phyloP scores from a whole-genome alignment of 2,797 vertebrate genomes.

The Parauchenoglanis ngamensis region DNA sequence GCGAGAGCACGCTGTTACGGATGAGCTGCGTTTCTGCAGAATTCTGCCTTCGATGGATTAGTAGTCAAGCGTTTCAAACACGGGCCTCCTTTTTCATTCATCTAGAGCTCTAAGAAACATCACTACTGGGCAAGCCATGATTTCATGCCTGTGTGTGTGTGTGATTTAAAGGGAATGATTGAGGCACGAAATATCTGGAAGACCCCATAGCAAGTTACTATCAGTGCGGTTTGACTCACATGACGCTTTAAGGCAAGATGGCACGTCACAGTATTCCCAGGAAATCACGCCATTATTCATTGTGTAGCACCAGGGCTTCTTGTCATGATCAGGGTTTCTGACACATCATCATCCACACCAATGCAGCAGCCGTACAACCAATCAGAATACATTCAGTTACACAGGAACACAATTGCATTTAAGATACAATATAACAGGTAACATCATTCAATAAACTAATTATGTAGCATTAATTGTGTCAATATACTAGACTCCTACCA shows the following conservation, averaged over 20 bases:
- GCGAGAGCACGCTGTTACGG: slow-evolving; percentile 10
- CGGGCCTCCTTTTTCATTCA: not conserved
- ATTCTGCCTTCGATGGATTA: slow-evolving; percentile 1
- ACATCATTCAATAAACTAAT: not conserved
- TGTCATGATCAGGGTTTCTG: slow-evolving; percentile 90
- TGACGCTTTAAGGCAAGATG: slow-evolving; percentile 69
- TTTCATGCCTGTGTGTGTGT: not conserved
- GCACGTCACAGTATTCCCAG: slow-evolving; percentile 87
- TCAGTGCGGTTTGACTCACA: slow-evolving; percentile 65
- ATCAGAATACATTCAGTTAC: not conserved
- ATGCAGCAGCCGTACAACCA: not conserved
- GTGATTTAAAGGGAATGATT: not conserved
- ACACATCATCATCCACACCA: slow-evolving; percentile 35
- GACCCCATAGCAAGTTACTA: not conserved
- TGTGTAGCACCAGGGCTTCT: slow-evolving; percentile 90
- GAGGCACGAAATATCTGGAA: not conserved
- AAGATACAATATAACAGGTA: not conserved
- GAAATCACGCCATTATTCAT: slow-evolving; percentile 80
- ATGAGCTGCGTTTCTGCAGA: slow-evolving; percentile 17
- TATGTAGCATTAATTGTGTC: not conserved
- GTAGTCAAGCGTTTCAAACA: not conserved
- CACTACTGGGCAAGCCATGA: not conserved
- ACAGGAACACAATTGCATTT: not conserved
- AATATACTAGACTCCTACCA: not conserved
- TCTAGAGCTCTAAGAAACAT: not conserved